phyloP scores from a whole-genome alignment of 2,113 vertebrate species.

The Rhizomys pruinosus region DNA sequence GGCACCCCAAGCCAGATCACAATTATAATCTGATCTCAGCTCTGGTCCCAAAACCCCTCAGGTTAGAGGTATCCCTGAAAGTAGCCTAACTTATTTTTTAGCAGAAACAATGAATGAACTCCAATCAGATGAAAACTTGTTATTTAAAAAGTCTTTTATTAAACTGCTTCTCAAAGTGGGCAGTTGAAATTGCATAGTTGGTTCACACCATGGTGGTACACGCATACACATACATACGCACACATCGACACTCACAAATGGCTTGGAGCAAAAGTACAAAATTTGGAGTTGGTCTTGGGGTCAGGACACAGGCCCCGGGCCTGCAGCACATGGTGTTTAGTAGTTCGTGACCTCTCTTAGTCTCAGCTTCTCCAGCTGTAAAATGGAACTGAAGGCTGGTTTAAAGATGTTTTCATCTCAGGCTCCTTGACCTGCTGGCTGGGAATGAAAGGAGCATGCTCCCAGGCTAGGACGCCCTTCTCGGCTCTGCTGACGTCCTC shows the following conservation, averaged over 20 bases:
- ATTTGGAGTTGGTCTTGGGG: neutral
- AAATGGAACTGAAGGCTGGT: neutral
- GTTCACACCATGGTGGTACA: constrained; percentile 48
- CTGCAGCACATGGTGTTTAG: too few relatives aligned
- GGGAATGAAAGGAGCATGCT: neutral
- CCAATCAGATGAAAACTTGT: constrained; percentile 16
- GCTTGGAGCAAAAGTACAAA: neutral
- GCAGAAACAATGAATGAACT: constrained; percentile 6
- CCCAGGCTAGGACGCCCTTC: neutral
- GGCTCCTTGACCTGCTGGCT: neutral
- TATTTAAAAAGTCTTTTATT: constrained; percentile 80
- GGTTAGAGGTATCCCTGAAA: neutral
- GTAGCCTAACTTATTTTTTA: neutral
- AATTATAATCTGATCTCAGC: neutral
- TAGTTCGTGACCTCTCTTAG: neutral
- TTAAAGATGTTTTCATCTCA: neutral
- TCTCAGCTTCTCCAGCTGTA: neutral
- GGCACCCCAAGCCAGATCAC: accelerated
- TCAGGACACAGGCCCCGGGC: neutral
- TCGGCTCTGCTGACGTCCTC: neutral
- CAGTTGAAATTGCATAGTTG: constrained; percentile 40
- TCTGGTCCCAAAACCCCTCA: neutral
- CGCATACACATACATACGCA: neutral
- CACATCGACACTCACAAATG: neutral
- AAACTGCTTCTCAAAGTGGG: constrained; percentile 77